These are phyloP conservation scores for Himantopus leucocephalus DNA, from an alignment of 2,113 vertebrate genomes.

Conservation along the genomic window DNA sequence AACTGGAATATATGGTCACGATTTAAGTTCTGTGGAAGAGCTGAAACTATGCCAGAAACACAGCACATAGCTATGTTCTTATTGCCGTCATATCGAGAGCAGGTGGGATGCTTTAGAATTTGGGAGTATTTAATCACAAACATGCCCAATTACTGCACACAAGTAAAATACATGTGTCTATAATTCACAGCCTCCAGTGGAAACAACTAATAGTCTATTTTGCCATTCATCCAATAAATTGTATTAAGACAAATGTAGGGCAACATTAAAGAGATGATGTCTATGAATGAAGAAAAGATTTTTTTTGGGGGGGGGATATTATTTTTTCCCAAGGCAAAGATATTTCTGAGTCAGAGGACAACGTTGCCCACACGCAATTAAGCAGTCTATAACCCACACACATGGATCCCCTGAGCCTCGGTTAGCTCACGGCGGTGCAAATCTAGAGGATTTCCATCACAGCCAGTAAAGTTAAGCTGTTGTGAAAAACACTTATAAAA, in stretches of 20 bases:
- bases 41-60: constrained; percentile 19
- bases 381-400: not conserved
- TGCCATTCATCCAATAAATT: not conserved
- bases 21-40: not conserved
- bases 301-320: not conserved
- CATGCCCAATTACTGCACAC: not conserved
- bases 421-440: not conserved
- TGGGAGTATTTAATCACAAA: not conserved
- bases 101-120: not conserved
- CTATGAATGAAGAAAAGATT: not conserved
- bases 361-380: not conserved
- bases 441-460: not conserved
- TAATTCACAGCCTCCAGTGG: not conserved
- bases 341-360: constrained; percentile 20
- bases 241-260: not conserved
- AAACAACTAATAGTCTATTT: not conserved
- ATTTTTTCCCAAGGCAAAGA: not conserved
- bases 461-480: not conserved
- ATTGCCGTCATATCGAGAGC: not conserved
- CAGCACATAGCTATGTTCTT: not conserved
- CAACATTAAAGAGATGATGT: not conserved
- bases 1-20: not conserved
- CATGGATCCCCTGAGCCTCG: not conserved
- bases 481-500: not conserved
- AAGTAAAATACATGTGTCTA: not conserved